Evolutionary conservation across 2,888 invertebrate species (phyloP).

Genomic region (Geotrupes spiniger): DNA sequence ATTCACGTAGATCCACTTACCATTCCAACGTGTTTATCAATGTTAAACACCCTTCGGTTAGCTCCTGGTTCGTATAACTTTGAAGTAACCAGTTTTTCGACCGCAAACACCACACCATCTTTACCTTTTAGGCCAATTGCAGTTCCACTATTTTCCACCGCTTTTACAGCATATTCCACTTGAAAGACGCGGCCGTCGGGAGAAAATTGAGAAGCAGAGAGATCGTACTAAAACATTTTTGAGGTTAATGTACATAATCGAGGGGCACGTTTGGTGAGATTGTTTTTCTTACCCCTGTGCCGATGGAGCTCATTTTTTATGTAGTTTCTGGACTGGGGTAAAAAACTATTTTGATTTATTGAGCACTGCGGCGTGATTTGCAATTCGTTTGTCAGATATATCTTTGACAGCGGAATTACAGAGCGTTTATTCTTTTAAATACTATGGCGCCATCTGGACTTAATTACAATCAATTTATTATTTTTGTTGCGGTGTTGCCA

Average conservation of each 20-base stretch:
- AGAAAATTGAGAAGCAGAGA: conserved; percentile 99
- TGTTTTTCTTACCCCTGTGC: conserved; percentile 80
- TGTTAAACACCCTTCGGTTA: conserved; percentile 86
- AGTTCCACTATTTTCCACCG: conserved; percentile 88
- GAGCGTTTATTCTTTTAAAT: no score
- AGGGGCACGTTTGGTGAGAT: conserved; percentile 11
- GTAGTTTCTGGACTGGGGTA: neutral
- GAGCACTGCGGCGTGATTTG: conserved; percentile 30
- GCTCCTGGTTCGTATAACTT: conserved; percentile 90
- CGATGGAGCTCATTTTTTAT: conserved; percentile 72
- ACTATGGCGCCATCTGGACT: no score
- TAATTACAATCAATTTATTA: no score
- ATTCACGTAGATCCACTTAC: conserved; percentile 50
- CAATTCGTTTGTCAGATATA: conserved; percentile 23
- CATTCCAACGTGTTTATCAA: conserved; percentile 94
- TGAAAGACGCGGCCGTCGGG: conserved; percentile 99
- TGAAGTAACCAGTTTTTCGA: conserved; percentile 94
- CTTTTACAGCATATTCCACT: conserved; percentile 99
- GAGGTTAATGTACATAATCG: conserved; percentile 15
- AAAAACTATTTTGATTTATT: neutral
- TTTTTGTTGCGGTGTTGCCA: no score
- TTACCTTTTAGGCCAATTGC: conserved; percentile 92
- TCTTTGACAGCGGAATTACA: no score
- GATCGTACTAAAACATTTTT: conserved; percentile 78
- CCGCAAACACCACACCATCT: conserved; percentile 95